Percentiles rank a stretch among this genome's conserved stretches.
Evolutionary conservation across 1,140 invertebrate species (phyloP).

Genomic region (Myzus persicae): DNA sequence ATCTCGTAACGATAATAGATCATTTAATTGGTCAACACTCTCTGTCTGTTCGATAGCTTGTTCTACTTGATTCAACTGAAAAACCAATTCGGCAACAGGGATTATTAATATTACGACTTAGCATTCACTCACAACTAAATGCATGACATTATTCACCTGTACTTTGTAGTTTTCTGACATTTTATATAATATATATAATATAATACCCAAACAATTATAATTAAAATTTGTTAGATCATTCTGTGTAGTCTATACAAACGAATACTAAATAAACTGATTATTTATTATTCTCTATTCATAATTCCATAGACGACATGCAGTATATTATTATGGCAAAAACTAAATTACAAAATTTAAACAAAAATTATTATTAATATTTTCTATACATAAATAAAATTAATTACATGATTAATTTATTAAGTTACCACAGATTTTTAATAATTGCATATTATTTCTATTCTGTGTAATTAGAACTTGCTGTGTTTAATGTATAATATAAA

Average conservation of each 20-base stretch:
- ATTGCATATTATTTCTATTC: no score
- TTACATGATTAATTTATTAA: no score
- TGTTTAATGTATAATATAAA: no score
- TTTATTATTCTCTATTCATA: background rate
- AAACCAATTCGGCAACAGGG: background rate
- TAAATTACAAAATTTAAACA: background rate
- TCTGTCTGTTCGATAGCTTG: background rate
- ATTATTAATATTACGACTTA: background rate
- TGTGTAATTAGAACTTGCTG: no score
- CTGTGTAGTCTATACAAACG: background rate
- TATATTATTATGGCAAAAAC: background rate
- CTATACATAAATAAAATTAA: no score
- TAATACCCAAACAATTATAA: background rate
- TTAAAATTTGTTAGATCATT: background rate
- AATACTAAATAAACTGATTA: background rate
- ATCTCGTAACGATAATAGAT: conserved; percentile 14
- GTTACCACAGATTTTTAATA: no score
- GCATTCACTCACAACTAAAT: background rate
- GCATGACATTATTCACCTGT: background rate
- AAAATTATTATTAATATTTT: background rate
- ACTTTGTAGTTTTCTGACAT: conserved; percentile 18
- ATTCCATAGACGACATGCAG: background rate
- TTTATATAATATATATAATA: background rate
- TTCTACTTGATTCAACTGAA: conserved; percentile 40
- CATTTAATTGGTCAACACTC: background rate